phyloP scores from a whole-genome alignment of 2,113 vertebrate species.

The Pavo muticus region DNA sequence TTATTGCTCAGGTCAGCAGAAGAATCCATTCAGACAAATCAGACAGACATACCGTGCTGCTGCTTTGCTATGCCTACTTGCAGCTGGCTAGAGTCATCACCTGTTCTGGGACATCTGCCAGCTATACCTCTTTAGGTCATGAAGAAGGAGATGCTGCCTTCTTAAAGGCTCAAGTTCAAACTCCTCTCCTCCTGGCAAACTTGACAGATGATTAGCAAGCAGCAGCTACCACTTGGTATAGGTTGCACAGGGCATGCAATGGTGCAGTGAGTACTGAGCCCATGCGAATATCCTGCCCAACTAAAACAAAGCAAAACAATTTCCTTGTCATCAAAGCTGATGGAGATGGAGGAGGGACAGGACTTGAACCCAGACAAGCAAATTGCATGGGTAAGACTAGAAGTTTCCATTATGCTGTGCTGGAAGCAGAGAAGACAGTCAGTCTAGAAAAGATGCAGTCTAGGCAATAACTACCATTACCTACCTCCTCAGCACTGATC shows the following conservation, averaged over 20 bases:
- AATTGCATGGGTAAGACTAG: neutral
- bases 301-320: neutral
- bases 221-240: neutral
- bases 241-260: neutral
- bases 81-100: neutral
- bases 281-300: neutral
- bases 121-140: neutral
- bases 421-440: neutral
- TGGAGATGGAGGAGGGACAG: neutral
- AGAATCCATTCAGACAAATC: neutral
- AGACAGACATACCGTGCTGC: neutral
- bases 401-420: neutral
- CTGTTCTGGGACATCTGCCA: neutral
- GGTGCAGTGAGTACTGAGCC: neutral
- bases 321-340: neutral
- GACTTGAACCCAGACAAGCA: neutral
- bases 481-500: neutral
- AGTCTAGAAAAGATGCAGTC: neutral
- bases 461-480: neutral
- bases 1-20: neutral
- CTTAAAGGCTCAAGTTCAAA: neutral
- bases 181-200: neutral
- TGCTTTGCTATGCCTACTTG: neutral
- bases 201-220: neutral
- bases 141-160: neutral